Evolutionary conservation across 2,797 vertebrate genomes (phyloP).

Genomic region (Pitangus sulphuratus): DNA sequence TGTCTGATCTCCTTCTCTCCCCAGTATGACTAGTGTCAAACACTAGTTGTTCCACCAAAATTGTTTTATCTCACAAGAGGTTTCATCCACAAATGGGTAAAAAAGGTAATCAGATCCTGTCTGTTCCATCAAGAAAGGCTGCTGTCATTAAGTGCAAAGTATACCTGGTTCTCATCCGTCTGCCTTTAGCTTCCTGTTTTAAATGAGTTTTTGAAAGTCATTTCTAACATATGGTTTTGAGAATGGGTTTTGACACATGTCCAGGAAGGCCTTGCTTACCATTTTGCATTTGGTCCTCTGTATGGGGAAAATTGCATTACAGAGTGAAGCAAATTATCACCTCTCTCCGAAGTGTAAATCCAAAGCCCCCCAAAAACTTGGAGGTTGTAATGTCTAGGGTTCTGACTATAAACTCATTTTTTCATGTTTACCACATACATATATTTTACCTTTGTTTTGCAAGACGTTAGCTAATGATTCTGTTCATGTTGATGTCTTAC

Average conservation of each 20-base stretch:
- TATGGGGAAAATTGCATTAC: neutral
- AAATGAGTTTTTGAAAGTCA: neutral
- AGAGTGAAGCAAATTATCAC: neutral
- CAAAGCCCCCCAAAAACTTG: neutral
- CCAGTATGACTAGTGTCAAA: neutral
- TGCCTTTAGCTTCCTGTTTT: neutral
- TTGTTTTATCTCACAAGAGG: accelerated
- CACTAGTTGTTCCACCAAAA: neutral
- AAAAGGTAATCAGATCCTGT: neutral
- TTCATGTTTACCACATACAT: neutral
- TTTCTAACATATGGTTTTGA: neutral
- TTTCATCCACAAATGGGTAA: neutral
- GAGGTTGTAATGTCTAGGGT: neutral
- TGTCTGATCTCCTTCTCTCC: neutral
- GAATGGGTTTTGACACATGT: neutral
- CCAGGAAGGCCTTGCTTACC: accelerated
- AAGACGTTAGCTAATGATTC: neutral
- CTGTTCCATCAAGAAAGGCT: neutral
- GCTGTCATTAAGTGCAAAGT: neutral
- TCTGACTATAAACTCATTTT: neutral
- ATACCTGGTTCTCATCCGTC: neutral
- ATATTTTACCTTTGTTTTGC: neutral
- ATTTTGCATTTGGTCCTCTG: neutral
- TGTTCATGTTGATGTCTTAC: neutral
- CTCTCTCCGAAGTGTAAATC: neutral